phyloP scores from a whole-genome alignment of 2,888 invertebrate species.

The Harpalus rubripes region DNA sequence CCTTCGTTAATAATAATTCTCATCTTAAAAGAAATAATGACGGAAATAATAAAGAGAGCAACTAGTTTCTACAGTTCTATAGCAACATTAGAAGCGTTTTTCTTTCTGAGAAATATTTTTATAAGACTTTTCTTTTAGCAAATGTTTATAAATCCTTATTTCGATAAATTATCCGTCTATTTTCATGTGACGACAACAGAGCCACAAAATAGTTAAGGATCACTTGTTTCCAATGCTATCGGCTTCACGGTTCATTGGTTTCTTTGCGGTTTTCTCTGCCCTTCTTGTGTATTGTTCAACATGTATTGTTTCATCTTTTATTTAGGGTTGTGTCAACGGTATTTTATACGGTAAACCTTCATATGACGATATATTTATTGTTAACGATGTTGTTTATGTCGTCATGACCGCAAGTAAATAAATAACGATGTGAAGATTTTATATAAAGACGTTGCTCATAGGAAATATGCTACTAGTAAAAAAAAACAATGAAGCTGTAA shows the following conservation, averaged over 20 bases:
- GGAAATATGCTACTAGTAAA: neutral
- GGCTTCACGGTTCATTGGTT: conserved; percentile 21
- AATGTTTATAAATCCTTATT: conserved; percentile 3
- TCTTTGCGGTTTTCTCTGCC: conserved; percentile 5
- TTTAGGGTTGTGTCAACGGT: conserved; percentile 22
- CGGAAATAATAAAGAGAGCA: neutral
- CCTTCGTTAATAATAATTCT: neutral
- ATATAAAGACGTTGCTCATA: neutral
- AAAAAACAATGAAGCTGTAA: neutral
- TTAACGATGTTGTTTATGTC: neutral
- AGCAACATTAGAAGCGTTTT: neutral
- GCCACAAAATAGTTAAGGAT: conserved; percentile 27
- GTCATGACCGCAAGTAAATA: neutral
- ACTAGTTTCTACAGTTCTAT: neutral
- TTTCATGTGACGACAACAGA: conserved; percentile 20
- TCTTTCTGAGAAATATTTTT: neutral
- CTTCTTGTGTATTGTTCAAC: neutral
- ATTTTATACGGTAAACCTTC: conserved; percentile 8
- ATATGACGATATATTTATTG: neutral
- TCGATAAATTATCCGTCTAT: conserved; percentile 4
- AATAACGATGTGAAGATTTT: neutral
- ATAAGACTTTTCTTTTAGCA: neutral
- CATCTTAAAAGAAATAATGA: neutral
- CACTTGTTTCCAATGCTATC: conserved; percentile 12
- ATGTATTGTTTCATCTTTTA: conserved; percentile 29